phyloP scores from a whole-genome alignment of 2,888 invertebrate genomes.

The Euplagia quadripunctaria region DNA sequence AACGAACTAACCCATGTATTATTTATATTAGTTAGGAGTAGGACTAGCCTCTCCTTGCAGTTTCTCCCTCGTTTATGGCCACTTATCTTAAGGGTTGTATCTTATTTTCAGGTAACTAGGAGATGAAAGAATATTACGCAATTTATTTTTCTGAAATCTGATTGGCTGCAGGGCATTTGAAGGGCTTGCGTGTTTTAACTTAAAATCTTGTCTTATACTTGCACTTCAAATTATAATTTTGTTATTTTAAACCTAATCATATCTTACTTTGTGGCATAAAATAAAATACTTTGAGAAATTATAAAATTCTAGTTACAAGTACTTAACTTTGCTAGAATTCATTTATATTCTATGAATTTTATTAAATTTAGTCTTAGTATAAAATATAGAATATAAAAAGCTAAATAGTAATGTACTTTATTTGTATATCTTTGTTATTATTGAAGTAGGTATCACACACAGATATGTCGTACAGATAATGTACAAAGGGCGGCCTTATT shows the following conservation, averaged over 20 bases:
- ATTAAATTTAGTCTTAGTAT: not conserved
- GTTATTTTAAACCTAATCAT: not conserved
- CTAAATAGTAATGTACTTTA: not conserved
- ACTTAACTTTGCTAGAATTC: not conserved
- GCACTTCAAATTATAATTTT: not conserved
- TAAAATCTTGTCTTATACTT: too few relatives aligned
- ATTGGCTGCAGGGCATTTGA: not conserved
- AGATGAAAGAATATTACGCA: too few relatives aligned
- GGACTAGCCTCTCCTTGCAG: too few relatives aligned
- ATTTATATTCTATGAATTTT: not conserved
- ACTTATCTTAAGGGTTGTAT: too few relatives aligned
- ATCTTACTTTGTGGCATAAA: not conserved
- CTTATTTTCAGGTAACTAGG: too few relatives aligned
- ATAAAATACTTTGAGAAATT: not conserved
- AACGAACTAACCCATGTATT: too few relatives aligned
- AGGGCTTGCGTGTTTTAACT: not conserved
- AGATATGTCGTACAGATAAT: too few relatives aligned
- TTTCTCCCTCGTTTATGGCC: too few relatives aligned
- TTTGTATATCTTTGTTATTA: not conserved
- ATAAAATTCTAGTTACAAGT: not conserved
- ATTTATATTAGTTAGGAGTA: too few relatives aligned
- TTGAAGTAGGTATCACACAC: not conserved
- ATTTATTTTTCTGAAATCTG: not conserved
- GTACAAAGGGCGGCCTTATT: too few relatives aligned
- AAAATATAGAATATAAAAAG: not conserved